Conservation (phyloP, 2,888 invertebrate genomes). For the Trileptium ribeirensis region DNA sequence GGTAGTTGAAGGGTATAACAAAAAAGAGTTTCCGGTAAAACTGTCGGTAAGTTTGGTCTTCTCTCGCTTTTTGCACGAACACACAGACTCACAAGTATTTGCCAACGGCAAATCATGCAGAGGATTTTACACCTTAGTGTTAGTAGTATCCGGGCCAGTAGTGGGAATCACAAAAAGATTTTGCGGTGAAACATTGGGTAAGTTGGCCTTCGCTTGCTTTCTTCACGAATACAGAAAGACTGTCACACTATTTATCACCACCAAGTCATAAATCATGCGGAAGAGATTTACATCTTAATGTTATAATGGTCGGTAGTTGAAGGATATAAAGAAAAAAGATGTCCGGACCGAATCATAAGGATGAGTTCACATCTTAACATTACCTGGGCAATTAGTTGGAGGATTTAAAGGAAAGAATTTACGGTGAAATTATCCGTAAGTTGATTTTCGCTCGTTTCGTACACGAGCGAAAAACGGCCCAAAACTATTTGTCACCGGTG, state of each 20-base stretch:
- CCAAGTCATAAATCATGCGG: constrained; percentile 57
- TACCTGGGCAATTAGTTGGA: too few relatives aligned
- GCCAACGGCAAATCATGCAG: background rate
- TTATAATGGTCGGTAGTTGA: constrained; percentile 51
- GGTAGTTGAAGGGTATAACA: constrained; percentile 49
- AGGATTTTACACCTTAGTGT: too few relatives aligned
- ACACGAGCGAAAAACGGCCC: constrained; percentile 39
- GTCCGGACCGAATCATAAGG: too few relatives aligned
- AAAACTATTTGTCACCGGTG: constrained; percentile 56
- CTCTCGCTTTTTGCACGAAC: background rate
- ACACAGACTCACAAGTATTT: too few relatives aligned
- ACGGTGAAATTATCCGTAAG: background rate
- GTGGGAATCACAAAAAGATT: too few relatives aligned
- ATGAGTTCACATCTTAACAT: too few relatives aligned
- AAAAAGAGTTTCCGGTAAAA: constrained; percentile 24
- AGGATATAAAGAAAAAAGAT: constrained; percentile 46
- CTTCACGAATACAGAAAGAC: too few relatives aligned
- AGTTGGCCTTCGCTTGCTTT: too few relatives aligned
- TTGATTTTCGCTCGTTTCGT: background rate
- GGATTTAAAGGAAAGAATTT: too few relatives aligned
- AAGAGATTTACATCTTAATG: constrained; percentile 56
- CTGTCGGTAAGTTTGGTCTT: background rate
- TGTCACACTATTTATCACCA: constrained; percentile 57
- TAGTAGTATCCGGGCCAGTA: too few relatives aligned
- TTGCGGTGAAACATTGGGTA: too few relatives aligned